Percentiles rank a stretch among this genome's conserved stretches.
Evolutionary conservation across 2,888 invertebrate species (phyloP).

Genomic region (Hyles lineata): DNA sequence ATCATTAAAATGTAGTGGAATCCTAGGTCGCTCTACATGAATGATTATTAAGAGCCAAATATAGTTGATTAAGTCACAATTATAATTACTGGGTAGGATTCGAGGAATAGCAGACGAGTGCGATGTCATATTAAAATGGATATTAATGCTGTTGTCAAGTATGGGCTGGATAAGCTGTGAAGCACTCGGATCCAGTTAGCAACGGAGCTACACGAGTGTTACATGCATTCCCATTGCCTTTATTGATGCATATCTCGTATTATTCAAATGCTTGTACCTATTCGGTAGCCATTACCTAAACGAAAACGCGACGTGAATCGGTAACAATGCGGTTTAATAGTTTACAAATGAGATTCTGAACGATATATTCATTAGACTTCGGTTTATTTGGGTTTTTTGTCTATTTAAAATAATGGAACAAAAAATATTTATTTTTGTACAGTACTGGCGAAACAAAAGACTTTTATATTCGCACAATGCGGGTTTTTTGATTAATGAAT

Average conservation of each 20-base stretch:
- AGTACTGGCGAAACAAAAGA: background rate
- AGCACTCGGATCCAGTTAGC: background rate
- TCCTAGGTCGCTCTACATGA: too few species aligned
- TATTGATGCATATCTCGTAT: slow-evolving; percentile 7
- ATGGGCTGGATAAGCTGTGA: background rate
- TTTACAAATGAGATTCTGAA: slow-evolving; percentile 24
- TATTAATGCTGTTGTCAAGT: slow-evolving; percentile 3
- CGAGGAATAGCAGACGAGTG: background rate
- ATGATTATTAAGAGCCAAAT: too few species aligned
- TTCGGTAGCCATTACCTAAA: slow-evolving; percentile 22
- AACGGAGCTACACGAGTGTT: background rate
- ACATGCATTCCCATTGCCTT: slow-evolving; percentile 12
- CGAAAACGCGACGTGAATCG: slow-evolving; percentile 14
- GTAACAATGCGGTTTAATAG: slow-evolving; percentile 19
- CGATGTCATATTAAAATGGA: background rate
- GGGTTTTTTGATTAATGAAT: slow-evolving; percentile 1
- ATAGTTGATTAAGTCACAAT: too few species aligned
- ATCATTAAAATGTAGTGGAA: too few species aligned
- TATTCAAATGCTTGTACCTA: slow-evolving; percentile 23
- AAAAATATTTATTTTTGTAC: background rate
- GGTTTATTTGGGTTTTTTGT: slow-evolving; percentile 6
- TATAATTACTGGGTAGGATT: background rate
- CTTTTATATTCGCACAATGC: background rate
- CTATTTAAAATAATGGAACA: slow-evolving; percentile 8
- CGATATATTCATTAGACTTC: slow-evolving; percentile 37